A percentile compares a stretch with the other conserved stretches of the same genome.
phyloP scores from a whole-genome alignment of 2,888 invertebrate species.

The Trissonchulus sp. region DNA sequence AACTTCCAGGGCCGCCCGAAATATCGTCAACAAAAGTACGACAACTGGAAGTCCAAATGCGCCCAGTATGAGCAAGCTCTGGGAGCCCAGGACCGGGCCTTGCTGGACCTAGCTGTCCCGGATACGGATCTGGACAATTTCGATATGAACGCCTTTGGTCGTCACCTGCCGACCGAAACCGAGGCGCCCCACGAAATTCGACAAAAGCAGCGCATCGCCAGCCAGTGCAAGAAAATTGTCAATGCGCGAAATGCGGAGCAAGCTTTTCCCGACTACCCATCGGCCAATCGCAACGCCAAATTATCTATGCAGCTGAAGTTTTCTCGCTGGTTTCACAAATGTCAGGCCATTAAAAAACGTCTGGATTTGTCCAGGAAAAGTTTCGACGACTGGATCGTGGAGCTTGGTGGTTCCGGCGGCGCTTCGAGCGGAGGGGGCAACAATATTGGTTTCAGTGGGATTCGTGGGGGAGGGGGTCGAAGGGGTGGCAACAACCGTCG shows the following conservation, averaged over 20 bases:
- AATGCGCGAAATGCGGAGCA: not conserved
- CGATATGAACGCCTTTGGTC: not conserved
- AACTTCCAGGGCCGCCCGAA: slow-evolving; percentile 14
- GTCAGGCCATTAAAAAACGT: not conserved
- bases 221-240: not conserved
- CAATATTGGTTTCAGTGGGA: not conserved
- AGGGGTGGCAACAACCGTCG: not conserved
- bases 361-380: not conserved
- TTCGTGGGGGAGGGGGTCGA: not conserved
- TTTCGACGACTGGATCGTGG: not conserved
- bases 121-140: slow-evolving; percentile 10
- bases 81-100: not conserved
- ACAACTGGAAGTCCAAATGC: slow-evolving; percentile 4
- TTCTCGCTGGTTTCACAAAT: slow-evolving; percentile 14
- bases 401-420: not conserved
- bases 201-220: not conserved
- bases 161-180: not conserved
- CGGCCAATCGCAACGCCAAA: not conserved
- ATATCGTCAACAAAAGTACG: not conserved
- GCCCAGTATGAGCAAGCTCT: not conserved
- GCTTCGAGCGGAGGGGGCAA: not conserved
- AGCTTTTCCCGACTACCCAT: slow-evolving; percentile 9
- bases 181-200: not conserved
- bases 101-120: not conserved
- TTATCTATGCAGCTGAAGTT: not conserved